Percentiles rank a stretch among this genome's conserved stretches.
These are phyloP conservation scores for Acromyrmex echinatior DNA, from an alignment of 1,140 invertebrate species.

Conservation along the genomic window DNA sequence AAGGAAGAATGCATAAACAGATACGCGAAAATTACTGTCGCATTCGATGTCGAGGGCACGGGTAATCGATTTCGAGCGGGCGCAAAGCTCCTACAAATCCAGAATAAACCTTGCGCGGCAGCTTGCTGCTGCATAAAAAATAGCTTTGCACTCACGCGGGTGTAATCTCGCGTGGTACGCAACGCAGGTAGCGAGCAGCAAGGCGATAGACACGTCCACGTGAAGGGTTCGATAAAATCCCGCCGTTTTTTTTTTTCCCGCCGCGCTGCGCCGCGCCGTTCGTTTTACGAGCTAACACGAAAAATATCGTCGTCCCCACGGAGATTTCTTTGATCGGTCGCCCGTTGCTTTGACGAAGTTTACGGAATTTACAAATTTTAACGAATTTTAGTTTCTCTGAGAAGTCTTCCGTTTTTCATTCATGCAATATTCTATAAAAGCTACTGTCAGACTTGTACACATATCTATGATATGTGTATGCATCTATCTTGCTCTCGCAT, in stretches of 20 bases:
- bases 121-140: conserved; percentile 52
- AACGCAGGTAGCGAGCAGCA: conserved; percentile 2
- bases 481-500: too few species aligned
- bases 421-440: not conserved
- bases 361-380: conserved; percentile 31
- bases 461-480: too few species aligned
- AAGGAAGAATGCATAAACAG: conserved; percentile 10
- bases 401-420: not conserved
- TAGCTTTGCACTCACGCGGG: conserved; percentile 14
- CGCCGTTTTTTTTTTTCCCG: not conserved
- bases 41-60: conserved; percentile 1
- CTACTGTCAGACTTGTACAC: not conserved
- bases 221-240: conserved; percentile 49
- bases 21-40: not conserved
- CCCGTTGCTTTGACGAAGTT: not conserved
- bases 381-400: not conserved
- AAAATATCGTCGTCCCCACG: conserved; percentile 40
- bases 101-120: conserved; percentile 31
- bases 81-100: conserved; percentile 38
- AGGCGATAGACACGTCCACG: conserved; percentile 50
- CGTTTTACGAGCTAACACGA: conserved; percentile 48
- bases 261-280: too few species aligned
- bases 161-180: conserved; percentile 27
- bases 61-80: conserved; percentile 18
- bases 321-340: conserved; percentile 39